Conservation (phyloP, 2,113 vertebrate species). For the Cromileptes altivelis region DNA sequence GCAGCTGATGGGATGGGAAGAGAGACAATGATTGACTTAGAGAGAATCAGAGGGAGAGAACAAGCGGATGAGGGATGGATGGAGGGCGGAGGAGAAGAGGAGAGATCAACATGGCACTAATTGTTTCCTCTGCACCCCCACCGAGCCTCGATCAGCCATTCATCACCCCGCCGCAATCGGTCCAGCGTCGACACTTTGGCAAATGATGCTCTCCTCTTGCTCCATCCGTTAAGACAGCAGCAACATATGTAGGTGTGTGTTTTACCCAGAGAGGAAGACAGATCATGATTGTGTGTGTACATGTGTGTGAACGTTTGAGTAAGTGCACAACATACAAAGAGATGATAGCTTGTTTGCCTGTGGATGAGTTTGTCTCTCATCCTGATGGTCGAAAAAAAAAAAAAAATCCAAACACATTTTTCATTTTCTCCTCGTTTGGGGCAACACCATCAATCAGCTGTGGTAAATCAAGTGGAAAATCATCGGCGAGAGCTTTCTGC, state of each 20-base stretch:
- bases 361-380: constrained; percentile 31
- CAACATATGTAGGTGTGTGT: constrained; percentile 61
- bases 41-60: constrained; percentile 23
- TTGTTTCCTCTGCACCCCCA: constrained; percentile 80
- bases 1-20: constrained; percentile 39
- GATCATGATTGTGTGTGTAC: constrained; percentile 6
- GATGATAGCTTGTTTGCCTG: constrained; percentile 18
- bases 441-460: constrained; percentile 70
- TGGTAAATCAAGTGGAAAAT: constrained; percentile 72
- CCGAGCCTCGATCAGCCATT: constrained; percentile 74
- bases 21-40: constrained; percentile 53
- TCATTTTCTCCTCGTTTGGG: constrained; percentile 60
- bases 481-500: constrained; percentile 42
- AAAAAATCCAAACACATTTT: constrained; percentile 53
- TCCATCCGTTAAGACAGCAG: constrained; percentile 67
- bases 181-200: constrained; percentile 72
- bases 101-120: constrained; percentile 83
- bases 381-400: background rate
- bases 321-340: constrained; percentile 42
- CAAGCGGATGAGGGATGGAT: constrained; percentile 50
- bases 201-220: constrained; percentile 75
- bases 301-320: background rate
- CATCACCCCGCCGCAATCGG: constrained; percentile 81
- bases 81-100: constrained; percentile 58
- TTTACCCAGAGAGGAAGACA: constrained; percentile 25